A percentile compares a stretch with the other conserved stretches of the same genome.
Evolutionary conservation across 2,797 vertebrate species (phyloP).

Genomic region (Aulostomus chinensis): DNA sequence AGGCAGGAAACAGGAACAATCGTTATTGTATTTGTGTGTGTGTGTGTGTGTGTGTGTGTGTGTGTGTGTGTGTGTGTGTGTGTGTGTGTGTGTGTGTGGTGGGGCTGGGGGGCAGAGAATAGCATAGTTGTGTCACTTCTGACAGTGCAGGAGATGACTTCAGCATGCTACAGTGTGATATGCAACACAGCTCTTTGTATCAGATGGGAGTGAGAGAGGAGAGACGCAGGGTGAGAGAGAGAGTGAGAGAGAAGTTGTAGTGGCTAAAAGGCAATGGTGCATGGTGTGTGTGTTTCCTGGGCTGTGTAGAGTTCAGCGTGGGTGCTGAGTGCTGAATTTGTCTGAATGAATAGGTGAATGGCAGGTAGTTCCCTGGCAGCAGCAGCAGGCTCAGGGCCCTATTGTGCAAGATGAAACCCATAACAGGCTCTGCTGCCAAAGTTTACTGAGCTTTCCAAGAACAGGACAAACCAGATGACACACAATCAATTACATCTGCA

Average conservation of each 20-base stretch:
- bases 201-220: conserved; percentile 18
- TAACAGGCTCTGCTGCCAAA: conserved; percentile 35
- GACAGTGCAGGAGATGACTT: conserved; percentile 67
- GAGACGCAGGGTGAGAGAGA: conserved; percentile 19
- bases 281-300: conserved; percentile 9
- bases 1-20: conserved; percentile 74
- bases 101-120: conserved; percentile 32
- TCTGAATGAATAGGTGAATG: conserved; percentile 46
- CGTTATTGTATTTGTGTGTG: conserved; percentile 62
- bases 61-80: conserved; percentile 3
- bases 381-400: conserved; percentile 27
- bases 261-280: conserved; percentile 33
- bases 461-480: conserved; percentile 38
- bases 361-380: conserved; percentile 53
- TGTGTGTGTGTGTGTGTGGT: conserved; percentile 9
- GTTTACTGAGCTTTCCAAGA: conserved; percentile 49
- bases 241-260: conserved; percentile 10
- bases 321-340: conserved; percentile 9
- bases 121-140: conserved; percentile 52
- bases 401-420: conserved; percentile 50
- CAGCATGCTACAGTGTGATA: conserved; percentile 60
- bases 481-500: conserved; percentile 13
- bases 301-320: conserved; percentile 34
- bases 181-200: conserved; percentile 49
- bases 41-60: conserved; percentile 18